These are phyloP conservation scores for Macrochelys suwanniensis DNA, from an alignment of 2,797 vertebrate genomes.

Conservation along the genomic window DNA sequence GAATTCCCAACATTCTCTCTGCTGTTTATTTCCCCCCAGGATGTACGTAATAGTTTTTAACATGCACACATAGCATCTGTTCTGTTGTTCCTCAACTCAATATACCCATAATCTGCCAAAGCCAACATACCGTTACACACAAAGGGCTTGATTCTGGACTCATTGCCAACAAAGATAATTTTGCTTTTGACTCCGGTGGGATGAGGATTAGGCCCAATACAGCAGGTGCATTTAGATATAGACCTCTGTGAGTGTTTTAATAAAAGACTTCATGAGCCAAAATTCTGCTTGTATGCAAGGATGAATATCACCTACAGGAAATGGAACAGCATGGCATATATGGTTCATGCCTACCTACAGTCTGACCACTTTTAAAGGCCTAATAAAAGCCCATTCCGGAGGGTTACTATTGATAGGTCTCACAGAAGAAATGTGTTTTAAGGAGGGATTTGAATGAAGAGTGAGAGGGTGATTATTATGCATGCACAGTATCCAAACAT, in stretches of 20 bases:
- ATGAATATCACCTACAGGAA: neutral
- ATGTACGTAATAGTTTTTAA: slow-evolving; percentile 56
- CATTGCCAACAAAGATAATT: slow-evolving; percentile 34
- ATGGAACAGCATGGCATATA: neutral
- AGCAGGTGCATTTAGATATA: slow-evolving; percentile 38
- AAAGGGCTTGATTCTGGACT: slow-evolving; percentile 52
- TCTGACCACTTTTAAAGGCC: neutral
- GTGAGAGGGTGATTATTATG: neutral
- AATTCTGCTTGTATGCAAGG: neutral
- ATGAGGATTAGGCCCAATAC: slow-evolving; percentile 48
- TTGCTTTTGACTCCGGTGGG: slow-evolving; percentile 44
- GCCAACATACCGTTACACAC: neutral
- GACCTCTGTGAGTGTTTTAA: slow-evolving; percentile 31
- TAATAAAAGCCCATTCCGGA: neutral
- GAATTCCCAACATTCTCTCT: slow-evolving; percentile 43
- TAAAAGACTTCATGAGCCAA: slow-evolving; percentile 25
- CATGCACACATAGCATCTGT: slow-evolving; percentile 31
- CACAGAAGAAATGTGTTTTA: neutral
- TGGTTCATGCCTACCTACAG: neutral
- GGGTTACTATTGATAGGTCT: neutral
- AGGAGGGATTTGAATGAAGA: neutral
- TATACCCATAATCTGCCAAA: slow-evolving; percentile 61
- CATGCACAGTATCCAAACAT: neutral
- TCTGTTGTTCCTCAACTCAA: slow-evolving; percentile 64
- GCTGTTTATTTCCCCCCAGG: slow-evolving; percentile 60